Evolutionary conservation across 2,113 vertebrate species (phyloP).

Genomic region (Neoarius graeffei): DNA sequence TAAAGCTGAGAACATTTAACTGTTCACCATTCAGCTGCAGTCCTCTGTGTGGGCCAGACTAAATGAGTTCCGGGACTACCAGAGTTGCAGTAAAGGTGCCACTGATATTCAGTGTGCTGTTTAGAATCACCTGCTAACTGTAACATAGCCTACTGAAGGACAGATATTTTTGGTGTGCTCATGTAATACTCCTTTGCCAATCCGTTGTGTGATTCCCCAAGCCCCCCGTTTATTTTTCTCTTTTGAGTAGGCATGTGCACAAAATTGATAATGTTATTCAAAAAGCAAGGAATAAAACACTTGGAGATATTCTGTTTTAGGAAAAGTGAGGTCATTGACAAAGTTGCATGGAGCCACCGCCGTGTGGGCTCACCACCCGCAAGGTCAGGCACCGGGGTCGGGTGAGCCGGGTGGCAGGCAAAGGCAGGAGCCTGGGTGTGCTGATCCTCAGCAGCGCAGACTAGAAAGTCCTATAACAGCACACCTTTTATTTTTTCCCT

Average conservation of each 20-base stretch:
- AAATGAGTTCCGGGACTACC: constrained; percentile 4
- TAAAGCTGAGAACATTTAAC: not conserved
- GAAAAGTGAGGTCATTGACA: too few relatives aligned
- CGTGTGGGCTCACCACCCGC: too few relatives aligned
- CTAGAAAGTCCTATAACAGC: not conserved
- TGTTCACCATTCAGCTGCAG: not conserved
- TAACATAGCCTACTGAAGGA: constrained; percentile 3
- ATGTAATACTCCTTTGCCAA: not conserved
- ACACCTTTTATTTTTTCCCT: not conserved
- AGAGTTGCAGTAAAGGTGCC: not conserved
- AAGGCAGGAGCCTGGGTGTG: too few relatives aligned
- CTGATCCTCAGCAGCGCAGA: too few relatives aligned
- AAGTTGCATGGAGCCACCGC: too few relatives aligned
- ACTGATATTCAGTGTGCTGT: constrained; percentile 25
- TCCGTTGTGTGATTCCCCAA: not conserved
- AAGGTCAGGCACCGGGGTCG: too few relatives aligned
- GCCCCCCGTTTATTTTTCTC: too few relatives aligned
- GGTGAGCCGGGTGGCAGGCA: too few relatives aligned
- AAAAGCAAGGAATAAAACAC: not conserved
- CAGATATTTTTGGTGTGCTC: constrained; percentile 5
- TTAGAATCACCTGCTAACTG: constrained; percentile 26
- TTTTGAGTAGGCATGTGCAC: constrained; percentile 24
- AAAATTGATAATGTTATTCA: not conserved
- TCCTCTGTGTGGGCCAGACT: not conserved
- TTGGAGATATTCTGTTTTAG: not conserved